Base-by-base conservation (phyloP, 2,113 vertebrate genomes). In the Coptodon bakossiorum region DNA sequence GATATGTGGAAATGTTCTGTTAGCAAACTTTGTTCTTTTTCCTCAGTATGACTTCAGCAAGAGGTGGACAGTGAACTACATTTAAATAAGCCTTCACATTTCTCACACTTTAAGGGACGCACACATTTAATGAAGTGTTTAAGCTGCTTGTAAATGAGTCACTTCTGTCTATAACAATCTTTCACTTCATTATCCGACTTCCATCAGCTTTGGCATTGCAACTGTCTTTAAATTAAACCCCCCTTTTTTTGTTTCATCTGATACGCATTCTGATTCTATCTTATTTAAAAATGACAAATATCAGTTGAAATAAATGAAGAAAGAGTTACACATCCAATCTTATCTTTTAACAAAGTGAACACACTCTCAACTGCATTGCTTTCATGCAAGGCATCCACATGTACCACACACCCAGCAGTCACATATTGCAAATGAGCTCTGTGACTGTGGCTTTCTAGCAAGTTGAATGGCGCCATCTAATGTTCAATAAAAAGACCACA, bases 391-490 rank as follows among this genome's bases (percentile, higher is more conserved):
- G 88, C 36, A 80, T 84, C 86, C 81, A 80, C 81, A 87, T 78
- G 82, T 57, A 87, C 71, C 88, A 87, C 89, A 90, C 89, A 91
- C 81, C 68, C 81, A 83, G 86, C 84, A 81, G 85, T 76, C 50
- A 29, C 45, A 86, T 40, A 84, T 7, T 84, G 83, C 76, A 87
- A 79, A 80, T 59, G 66, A 31, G 38, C 63, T 50, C 80, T n/a
- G 48, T 10, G 52, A 36, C 57, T 83, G 48, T 16, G 17, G 81
- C 57, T 89, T 93, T 87, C 89, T 88, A 92, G 90, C 91, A 95
- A 92, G 94, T 94, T 88, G 91, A 93, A 94, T 95, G 95, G 95
- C 95, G 94, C 95, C 95, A 96, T 96, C 95, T 96, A 96, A 91
- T 93, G 95, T 84, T 78, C 73, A 63, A 29, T 16, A 14, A n/a